Evolutionary conservation across 2,888 invertebrate genomes (phyloP), one percentile per base, ranked within the genome.

Genomic region (Scaeva pyrastri): DNA sequence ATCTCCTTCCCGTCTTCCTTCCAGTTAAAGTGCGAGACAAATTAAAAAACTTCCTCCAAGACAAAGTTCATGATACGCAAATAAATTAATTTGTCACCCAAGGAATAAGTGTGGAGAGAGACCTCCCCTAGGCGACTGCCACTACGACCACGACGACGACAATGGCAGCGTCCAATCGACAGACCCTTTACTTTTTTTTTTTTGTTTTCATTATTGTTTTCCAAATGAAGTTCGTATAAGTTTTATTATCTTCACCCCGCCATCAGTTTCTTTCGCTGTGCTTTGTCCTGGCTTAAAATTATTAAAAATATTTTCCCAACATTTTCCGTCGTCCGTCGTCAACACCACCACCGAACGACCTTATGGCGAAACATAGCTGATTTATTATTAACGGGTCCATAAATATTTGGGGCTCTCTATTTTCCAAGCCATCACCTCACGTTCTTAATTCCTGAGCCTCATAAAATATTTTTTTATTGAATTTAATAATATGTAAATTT

Each of bases 401-500:
- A 75, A 62, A 80, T 80, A 70, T 75, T 52, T 62, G 11, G 10
- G 11, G 23, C 10, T 70, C 10, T 70, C 5, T 31, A 64, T 60
- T 55, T 39, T 21, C 19, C 11, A n/a, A n/a, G 26, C 31, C 11
- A 48, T 10, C 11, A 10, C 10, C 58, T 21, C 50, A 41, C 41
- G 4, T 8, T 64, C 31, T 58, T n/a, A 8, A 52, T 8, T 52
- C n/a, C 11, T 70, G 21, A 21, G 56, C 11, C 8, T 26, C n/a
- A 45, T 45, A 23, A 64, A 45, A 45, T 71, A 52, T 56, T 56
- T 48, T 80, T 85, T 85, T 82, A 82, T 82, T 82, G 71, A 82
- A 81, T 86, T 86, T 82, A 86, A 86, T 86, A 82, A 72, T 74
- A 86, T 86, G 86, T 64, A 78, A 86, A 86, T 86, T 70, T 74